These are phyloP conservation scores for Plebejus anna DNA, from an alignment of 2,888 invertebrate genomes.

Conservation along the genomic window DNA sequence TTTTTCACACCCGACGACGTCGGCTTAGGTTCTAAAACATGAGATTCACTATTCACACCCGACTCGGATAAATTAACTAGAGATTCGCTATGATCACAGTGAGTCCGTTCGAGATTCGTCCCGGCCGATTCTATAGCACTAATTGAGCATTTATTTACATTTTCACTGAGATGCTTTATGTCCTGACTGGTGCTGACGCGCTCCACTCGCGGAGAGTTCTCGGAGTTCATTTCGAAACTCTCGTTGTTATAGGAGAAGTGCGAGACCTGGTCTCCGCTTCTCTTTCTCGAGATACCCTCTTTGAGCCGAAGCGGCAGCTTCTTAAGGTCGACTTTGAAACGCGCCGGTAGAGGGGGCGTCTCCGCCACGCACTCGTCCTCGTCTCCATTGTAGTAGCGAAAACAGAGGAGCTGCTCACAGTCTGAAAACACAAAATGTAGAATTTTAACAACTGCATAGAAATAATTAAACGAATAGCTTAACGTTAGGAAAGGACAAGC, in stretches of 20 bases:
- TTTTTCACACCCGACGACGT: conserved; percentile 76
- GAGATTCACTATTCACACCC: conserved; percentile 73
- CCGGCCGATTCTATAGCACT: conserved; percentile 73
- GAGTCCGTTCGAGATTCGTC: conserved; percentile 63
- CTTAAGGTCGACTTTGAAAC: conserved; percentile 80
- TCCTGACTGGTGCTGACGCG: conserved; percentile 68
- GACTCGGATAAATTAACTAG: conserved; percentile 69
- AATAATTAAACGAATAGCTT: too few relatives aligned
- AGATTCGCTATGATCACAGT: conserved; percentile 76
- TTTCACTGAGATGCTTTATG: conserved; percentile 72
- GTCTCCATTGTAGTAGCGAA: conserved; percentile 84
- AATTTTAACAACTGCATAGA: conserved; percentile 11
- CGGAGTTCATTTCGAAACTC: conserved; percentile 75
- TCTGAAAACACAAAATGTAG: conserved; percentile 67
- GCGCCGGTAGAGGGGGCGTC: conserved; percentile 70
- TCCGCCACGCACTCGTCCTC: conserved; percentile 83
- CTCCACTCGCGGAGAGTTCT: conserved; percentile 62
- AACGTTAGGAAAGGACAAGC: too few relatives aligned
- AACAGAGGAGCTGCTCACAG: conserved; percentile 84
- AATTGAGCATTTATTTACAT: conserved; percentile 79
- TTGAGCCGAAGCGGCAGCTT: conserved; percentile 78
- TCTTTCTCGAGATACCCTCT: conserved; percentile 73
- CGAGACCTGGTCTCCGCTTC: conserved; percentile 70
- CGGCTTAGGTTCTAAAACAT: conserved; percentile 58
- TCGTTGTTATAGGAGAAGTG: conserved; percentile 74